A percentile compares a stretch with the other conserved stretches of the same genome.
Conservation (phyloP, 2,113 vertebrate genomes). For the Sarotherodon lohbergeri region DNA sequence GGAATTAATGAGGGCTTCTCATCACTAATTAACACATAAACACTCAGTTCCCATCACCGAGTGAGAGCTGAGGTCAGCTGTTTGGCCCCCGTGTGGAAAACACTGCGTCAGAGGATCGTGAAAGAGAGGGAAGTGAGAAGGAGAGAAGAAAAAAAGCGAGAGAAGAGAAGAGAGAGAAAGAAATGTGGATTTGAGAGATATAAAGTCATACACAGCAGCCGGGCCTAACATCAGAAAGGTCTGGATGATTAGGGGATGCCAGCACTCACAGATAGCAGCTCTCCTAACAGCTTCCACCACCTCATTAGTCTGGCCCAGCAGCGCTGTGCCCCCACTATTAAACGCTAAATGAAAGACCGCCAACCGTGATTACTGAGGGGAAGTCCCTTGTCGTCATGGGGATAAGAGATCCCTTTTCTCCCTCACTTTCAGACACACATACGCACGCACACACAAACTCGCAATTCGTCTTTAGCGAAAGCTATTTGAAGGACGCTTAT, state of each 20-base stretch:
- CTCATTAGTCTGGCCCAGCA: conserved; percentile 62
- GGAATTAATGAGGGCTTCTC: conserved; percentile 25
- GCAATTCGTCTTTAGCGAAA: not conserved
- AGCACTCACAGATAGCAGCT: conserved; percentile 29
- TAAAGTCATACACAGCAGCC: not conserved
- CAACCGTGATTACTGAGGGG: conserved; percentile 53
- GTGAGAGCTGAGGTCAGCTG: not conserved
- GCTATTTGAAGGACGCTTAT: conserved; percentile 29
- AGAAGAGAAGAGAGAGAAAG: not conserved
- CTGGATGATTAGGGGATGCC: conserved; percentile 39
- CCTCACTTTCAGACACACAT: not conserved
- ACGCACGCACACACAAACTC: not conserved
- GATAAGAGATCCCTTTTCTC: conserved; percentile 18
- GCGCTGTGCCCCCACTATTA: conserved; percentile 53
- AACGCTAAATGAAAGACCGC: conserved; percentile 62
- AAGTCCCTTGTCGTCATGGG: conserved; percentile 56
- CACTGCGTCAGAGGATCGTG: not conserved
- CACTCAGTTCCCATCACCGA: not conserved
- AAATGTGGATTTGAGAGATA: not conserved
- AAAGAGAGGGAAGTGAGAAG: not conserved
- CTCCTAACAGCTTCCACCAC: conserved; percentile 46
- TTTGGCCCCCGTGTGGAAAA: not conserved
- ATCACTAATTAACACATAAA: conserved; percentile 55
- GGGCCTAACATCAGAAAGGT: conserved; percentile 38
- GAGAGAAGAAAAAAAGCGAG: not conserved